These are phyloP conservation scores for Helobdella robusta DNA, from an alignment of 2,888 invertebrate species.

Conservation along the genomic window DNA sequence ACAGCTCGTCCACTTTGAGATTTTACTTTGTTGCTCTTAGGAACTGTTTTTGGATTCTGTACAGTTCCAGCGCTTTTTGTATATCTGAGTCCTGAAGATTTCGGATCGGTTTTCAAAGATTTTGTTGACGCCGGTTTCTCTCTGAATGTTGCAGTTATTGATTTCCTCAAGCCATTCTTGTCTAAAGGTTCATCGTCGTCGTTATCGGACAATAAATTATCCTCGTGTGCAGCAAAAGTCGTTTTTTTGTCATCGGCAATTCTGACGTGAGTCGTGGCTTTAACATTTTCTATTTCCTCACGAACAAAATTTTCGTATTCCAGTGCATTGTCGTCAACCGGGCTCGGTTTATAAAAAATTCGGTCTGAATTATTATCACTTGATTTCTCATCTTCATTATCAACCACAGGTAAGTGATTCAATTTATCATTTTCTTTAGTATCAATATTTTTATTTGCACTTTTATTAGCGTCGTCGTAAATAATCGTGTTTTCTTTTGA, in stretches of 20 bases:
- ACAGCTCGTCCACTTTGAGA: too few species aligned
- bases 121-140: too few species aligned
- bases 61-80: too few species aligned
- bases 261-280: neutral
- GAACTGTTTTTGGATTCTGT: too few species aligned
- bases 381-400: neutral
- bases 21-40: too few species aligned
- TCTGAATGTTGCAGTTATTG: too few species aligned
- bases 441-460: neutral
- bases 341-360: neutral
- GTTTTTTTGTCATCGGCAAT: neutral
- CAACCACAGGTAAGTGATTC: neutral
- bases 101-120: too few species aligned
- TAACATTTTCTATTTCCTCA: neutral
- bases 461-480: neutral
- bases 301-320: neutral
- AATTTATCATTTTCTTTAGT: neutral
- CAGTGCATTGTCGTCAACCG: neutral
- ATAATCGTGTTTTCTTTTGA: neutral
- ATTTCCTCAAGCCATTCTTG: too few species aligned
- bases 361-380: conserved; percentile 2
- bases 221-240: too few species aligned
- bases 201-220: too few species aligned
- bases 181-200: too few species aligned
- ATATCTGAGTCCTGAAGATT: too few species aligned